Evolutionary conservation across 2,888 invertebrate species (phyloP).

Genomic region (Drosophila mettleri): DNA sequence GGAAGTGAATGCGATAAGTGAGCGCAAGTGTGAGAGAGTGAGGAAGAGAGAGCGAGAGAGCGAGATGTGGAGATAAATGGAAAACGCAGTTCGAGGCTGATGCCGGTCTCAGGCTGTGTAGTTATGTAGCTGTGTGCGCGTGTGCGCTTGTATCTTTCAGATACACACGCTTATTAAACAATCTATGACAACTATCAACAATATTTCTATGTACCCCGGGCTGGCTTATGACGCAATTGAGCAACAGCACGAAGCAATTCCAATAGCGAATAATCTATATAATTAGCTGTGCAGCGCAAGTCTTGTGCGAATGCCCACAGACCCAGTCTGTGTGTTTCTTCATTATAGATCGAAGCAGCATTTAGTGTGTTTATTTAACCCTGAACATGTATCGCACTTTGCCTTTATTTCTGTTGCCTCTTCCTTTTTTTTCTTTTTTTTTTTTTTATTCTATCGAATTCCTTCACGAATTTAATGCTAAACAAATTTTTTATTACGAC

Average conservation of each 20-base stretch:
- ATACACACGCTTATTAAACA: constrained; percentile 60
- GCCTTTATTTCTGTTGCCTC: constrained; percentile 31
- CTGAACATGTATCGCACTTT: constrained; percentile 62
- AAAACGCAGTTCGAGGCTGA: constrained; percentile 53
- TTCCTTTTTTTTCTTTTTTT: not conserved
- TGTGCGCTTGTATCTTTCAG: constrained; percentile 27
- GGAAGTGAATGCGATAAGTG: constrained; percentile 53
- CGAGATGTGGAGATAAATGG: constrained; percentile 12
- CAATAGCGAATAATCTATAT: constrained; percentile 60
- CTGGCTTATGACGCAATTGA: constrained; percentile 72
- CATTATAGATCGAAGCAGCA: constrained; percentile 10
- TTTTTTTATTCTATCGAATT: constrained; percentile 46
- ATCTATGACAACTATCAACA: constrained; percentile 65
- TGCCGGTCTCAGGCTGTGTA: constrained; percentile 59
- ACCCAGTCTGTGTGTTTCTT: not conserved
- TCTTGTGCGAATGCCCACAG: constrained; percentile 25
- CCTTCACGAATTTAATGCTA: constrained; percentile 61
- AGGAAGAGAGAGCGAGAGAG: constrained; percentile 13
- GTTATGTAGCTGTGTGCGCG: constrained; percentile 19
- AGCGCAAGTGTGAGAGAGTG: constrained; percentile 23
- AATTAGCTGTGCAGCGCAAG: constrained; percentile 47
- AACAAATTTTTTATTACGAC: constrained; percentile 73
- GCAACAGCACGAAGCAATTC: constrained; percentile 37
- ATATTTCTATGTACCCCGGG: constrained; percentile 22
- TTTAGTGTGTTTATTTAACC: constrained; percentile 59